Conservation (phyloP, 2,113 vertebrate species). For the Coregonus clupeaformis region DNA sequence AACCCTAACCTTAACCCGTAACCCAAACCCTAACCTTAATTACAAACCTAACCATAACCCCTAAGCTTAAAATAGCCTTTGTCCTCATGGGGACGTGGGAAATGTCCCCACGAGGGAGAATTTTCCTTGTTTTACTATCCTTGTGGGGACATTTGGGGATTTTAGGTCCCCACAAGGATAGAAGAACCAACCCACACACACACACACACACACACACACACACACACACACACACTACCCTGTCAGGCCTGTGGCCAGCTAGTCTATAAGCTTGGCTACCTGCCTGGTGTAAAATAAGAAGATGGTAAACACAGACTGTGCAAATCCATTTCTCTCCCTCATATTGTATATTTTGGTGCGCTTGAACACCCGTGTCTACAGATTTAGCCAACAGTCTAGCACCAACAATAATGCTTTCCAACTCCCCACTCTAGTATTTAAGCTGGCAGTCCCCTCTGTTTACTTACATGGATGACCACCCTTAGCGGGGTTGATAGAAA, state of each 20-base stretch:
- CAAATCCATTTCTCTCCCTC: slow-evolving; percentile 36
- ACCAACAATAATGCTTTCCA: slow-evolving; percentile 35
- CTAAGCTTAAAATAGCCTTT: too few relatives aligned
- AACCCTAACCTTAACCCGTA: too few relatives aligned
- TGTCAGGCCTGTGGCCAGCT: background rate
- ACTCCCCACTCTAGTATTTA: slow-evolving; percentile 32
- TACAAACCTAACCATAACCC: too few relatives aligned
- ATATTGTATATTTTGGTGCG: slow-evolving; percentile 21
- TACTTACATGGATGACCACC: slow-evolving; percentile 23
- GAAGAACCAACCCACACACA: slow-evolving; percentile 3
- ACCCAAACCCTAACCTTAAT: too few relatives aligned
- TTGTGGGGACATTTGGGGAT: too few relatives aligned
- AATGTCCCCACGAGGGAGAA: too few relatives aligned
- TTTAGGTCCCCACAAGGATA: too few relatives aligned
- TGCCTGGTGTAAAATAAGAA: slow-evolving; percentile 32
- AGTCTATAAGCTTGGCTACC: background rate
- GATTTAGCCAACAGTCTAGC: slow-evolving; percentile 19
- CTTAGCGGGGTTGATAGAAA: too few relatives aligned
- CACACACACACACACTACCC: background rate
- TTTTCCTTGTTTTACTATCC: too few relatives aligned
- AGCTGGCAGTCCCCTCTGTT: slow-evolving; percentile 32
- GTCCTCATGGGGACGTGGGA: too few relatives aligned
- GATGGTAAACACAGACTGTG: slow-evolving; percentile 40
- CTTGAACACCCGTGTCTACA: slow-evolving; percentile 22
- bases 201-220: background rate